A percentile compares a stretch with the other conserved stretches of the same genome.
These are phyloP conservation scores for Adelognathus sp. DNA, from an alignment of 2,888 invertebrate species.

Conservation along the genomic window DNA sequence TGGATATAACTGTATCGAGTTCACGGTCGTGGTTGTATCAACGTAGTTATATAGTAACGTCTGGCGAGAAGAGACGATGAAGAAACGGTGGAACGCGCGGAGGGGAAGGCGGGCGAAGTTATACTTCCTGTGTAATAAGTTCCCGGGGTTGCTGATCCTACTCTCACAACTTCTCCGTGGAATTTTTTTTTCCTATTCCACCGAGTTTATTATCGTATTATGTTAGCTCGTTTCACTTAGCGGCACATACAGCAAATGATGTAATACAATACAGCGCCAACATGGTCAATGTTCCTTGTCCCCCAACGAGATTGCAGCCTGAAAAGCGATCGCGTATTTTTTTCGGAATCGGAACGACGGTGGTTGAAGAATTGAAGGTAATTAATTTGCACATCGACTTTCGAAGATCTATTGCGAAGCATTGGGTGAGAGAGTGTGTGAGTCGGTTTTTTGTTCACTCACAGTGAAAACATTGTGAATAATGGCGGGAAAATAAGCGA, in stretches of 20 bases:
- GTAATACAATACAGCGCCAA: not conserved
- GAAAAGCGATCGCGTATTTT: conserved; percentile 14
- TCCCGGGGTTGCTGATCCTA: conserved; percentile 49
- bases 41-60: conserved; percentile 25
- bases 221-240: conserved; percentile 50
- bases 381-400: not conserved
- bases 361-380: not conserved
- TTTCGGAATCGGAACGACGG: conserved; percentile 12
- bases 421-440: too few relatives aligned
- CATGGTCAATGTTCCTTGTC: not conserved
- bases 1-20: conserved; percentile 53
- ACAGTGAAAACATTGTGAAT: too few relatives aligned
- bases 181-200: conserved; percentile 1
- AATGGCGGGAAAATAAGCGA: too few relatives aligned
- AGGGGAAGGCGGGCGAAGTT: not conserved
- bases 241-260: conserved; percentile 7
- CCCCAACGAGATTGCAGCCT: conserved; percentile 4
- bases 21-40: conserved; percentile 42
- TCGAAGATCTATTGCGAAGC: too few relatives aligned
- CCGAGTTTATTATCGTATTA: conserved; percentile 54
- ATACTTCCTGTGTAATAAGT: conserved; percentile 56
- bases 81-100: conserved; percentile 21
- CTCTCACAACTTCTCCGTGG: conserved; percentile 35
- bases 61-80: conserved; percentile 32
- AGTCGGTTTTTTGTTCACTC: too few relatives aligned